These are phyloP conservation scores for Erpornis zantholeuca DNA, from an alignment of 2,113 vertebrate species.

Conservation along the genomic window DNA sequence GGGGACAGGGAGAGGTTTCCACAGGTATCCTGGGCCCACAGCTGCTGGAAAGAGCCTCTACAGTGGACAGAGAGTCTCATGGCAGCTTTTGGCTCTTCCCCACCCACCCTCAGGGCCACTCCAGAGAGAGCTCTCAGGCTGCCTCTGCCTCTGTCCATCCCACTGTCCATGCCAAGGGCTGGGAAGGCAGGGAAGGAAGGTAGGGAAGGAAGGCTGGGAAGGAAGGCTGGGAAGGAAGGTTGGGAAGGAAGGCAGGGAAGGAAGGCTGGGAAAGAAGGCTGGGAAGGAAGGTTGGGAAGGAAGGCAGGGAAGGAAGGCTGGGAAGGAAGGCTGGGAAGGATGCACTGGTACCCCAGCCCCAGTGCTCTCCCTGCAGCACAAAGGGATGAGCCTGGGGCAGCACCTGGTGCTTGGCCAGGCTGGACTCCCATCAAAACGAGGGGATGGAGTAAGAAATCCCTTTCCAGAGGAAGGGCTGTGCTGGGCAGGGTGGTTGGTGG, in stretches of 20 bases:
- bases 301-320: not conserved
- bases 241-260: not conserved
- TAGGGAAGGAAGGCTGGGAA: not conserved
- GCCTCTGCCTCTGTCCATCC: not conserved
- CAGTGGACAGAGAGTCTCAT: not conserved
- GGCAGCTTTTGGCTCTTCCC: not conserved
- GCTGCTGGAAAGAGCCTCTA: not conserved
- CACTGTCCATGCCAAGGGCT: not conserved
- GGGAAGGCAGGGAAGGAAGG: too few species aligned
- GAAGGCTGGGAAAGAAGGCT: not conserved
- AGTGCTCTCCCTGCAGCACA: not conserved
- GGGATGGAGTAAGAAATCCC: not conserved
- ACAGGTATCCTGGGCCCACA: not conserved
- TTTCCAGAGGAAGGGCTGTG: not conserved
- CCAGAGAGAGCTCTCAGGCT: not conserved
- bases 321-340: not conserved
- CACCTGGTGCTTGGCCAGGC: not conserved
- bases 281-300: not conserved
- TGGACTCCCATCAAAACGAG: fast-evolving
- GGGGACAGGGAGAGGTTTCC: not conserved
- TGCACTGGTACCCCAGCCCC: not conserved
- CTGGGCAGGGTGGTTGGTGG: not conserved
- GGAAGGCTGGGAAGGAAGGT: not conserved
- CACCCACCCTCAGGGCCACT: not conserved
- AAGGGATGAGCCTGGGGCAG: not conserved